phyloP scores from a whole-genome alignment of 2,113 vertebrate species.

The Rhinolophus ferrumequinum region DNA sequence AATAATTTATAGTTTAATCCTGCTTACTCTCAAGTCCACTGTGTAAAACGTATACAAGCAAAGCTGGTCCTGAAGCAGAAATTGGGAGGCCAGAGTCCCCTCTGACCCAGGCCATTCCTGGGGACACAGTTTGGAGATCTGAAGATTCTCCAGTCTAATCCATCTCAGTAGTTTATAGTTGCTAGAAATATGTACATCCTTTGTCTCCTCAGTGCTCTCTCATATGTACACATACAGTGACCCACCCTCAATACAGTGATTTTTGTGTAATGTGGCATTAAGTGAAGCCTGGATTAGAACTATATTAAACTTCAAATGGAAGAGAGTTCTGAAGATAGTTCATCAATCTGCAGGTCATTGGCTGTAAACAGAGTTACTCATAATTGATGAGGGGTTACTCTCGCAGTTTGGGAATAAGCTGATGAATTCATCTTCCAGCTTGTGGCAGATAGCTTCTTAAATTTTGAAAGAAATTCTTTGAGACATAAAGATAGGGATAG shows the following conservation, averaged over 20 bases:
- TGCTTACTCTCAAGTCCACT: not conserved
- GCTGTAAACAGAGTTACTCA: not conserved
- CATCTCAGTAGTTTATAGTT: not conserved
- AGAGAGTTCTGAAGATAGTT: not conserved
- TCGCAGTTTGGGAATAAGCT: not conserved
- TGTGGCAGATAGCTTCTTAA: not conserved
- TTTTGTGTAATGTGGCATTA: not conserved
- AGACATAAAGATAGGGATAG: not conserved
- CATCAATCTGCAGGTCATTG: not conserved
- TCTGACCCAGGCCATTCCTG: not conserved
- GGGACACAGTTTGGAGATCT: not conserved
- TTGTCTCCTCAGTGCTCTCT: not conserved
- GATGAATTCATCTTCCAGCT: not conserved
- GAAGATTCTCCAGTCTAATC: not conserved
- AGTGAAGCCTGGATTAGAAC: not conserved
- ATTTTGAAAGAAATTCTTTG: slow-evolving; percentile 2
- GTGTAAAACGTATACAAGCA: not conserved
- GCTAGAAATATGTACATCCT: not conserved
- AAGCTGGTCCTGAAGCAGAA: not conserved
- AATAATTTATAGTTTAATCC: not conserved
- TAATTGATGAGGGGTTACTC: not conserved
- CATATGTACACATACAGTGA: not conserved
- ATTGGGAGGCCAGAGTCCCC: not conserved
- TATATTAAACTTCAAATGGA: not conserved
- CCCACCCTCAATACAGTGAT: not conserved